Conservation (phyloP, 2,797 vertebrate species). For the Fundulus diaphanus region DNA sequence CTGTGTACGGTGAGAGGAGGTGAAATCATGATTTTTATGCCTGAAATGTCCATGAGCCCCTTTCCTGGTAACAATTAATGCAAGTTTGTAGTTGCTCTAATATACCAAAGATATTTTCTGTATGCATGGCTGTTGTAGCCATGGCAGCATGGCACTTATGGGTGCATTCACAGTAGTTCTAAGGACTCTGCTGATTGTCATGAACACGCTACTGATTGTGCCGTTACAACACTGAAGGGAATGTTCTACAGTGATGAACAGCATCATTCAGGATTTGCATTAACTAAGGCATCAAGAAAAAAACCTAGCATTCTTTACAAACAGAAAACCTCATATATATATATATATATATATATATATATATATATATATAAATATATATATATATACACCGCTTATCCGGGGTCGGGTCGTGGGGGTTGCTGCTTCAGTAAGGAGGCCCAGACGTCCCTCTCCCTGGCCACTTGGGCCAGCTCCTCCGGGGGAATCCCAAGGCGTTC, state of each 20-base stretch:
- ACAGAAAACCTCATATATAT: no score
- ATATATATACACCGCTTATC: no score
- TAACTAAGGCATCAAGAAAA: background rate
- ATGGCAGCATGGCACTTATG: slow-evolving; percentile 38
- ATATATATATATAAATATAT: no score
- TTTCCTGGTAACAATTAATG: background rate
- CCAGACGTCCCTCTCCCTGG: no score
- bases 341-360: no score
- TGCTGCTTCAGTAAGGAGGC: no score
- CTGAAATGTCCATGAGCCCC: slow-evolving; percentile 16
- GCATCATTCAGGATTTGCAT: background rate
- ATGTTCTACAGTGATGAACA: slow-evolving; percentile 2
- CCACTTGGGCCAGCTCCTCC: no score
- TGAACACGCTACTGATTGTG: background rate
- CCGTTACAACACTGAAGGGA: background rate
- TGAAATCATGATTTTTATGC: slow-evolving; percentile 31
- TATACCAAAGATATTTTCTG: slow-evolving; percentile 10
- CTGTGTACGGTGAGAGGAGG: slow-evolving; percentile 12
- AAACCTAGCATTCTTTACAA: no score
- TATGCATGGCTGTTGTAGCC: slow-evolving; percentile 36
- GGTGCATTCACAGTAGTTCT: slow-evolving; percentile 21
- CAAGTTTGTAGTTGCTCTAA: slow-evolving; percentile 1
- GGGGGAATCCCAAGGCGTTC: no score
- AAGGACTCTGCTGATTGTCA: background rate
- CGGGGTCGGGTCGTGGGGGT: no score